Conservation (phyloP, 2,797 vertebrate species). For the Hirundo rustica region DNA sequence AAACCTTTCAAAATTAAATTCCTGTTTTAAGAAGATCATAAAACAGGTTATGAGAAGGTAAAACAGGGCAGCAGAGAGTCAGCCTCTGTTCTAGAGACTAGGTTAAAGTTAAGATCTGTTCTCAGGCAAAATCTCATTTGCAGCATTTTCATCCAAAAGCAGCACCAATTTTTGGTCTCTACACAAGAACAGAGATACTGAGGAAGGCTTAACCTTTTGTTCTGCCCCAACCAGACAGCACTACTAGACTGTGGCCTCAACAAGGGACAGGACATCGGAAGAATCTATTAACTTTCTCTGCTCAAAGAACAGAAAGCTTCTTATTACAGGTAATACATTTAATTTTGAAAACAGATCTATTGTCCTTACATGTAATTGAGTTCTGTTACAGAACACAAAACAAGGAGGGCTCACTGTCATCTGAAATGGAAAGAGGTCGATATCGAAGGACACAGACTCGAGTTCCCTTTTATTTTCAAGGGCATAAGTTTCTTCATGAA, state of each 20-base stretch:
- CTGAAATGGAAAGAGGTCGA: not conserved
- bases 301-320: conserved; percentile 26
- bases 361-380: conserved; percentile 51
- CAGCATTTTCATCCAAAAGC: not conserved
- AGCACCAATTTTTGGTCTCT: not conserved
- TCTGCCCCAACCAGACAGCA: not conserved
- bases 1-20: not conserved
- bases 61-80: not conserved
- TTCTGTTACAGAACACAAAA: conserved; percentile 39
- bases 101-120: not conserved
- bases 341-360: conserved; percentile 45
- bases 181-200: not conserved
- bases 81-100: not conserved
- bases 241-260: not conserved
- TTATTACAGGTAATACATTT: conserved; percentile 37
- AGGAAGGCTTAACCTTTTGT: not conserved
- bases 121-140: not conserved
- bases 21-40: not conserved
- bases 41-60: not conserved
- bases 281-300: conserved; percentile 8
- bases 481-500: not conserved
- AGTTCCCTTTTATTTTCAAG: not conserved
- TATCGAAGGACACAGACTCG: not conserved
- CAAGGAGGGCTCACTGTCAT: not conserved
- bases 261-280: not conserved